Base-by-base conservation (phyloP, 1,140 invertebrate species). In the Sitodiplosis mosellana region DNA sequence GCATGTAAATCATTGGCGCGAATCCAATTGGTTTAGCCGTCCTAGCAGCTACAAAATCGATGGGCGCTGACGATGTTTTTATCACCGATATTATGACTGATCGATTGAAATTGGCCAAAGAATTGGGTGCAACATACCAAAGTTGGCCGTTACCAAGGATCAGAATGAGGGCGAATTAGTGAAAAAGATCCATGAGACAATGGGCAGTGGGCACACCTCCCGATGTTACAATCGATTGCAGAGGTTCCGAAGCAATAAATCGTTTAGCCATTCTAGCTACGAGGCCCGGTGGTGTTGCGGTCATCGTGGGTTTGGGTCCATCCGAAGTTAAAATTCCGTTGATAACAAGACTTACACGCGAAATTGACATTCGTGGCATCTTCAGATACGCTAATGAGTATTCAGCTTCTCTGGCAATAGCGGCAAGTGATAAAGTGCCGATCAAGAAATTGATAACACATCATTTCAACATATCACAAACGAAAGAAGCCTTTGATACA, bases 321-420 rank as follows among this genome's bases (percentile, higher is more conserved):
- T 54, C 77, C 1, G 82, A 88, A 64, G 69, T 89, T 8, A 81
- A 76, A 55, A 49, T 96, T 36, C 90, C 91, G 5, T 64, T 96
- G 45, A 74, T 86, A 1, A 77, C 79, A 59, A 85, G 88, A 2
- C 64, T 85, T 11, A 66, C 77, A 0, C 66, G 83, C 49, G 92
- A 96, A 72, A 79, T 97, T 6, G 88, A 94, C 61, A 88, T 97
- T 48, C 72, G 77, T 56, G 91, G 91, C 41, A 77, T 88, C 21
- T 95, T 96, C 66, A 74, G 90, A 67, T 95, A 94, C 61, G 80
- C 72, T 40, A 93, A 95, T 67, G 85, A 88, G 57, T 96, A 96
- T 67, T 74, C 80, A 2, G 77, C 80, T 46, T 88, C 91, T 0
- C 65, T 97, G 49, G 74, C 81, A 1, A 74, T 97, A 66, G 75